phyloP scores from a whole-genome alignment of 2,797 vertebrate genomes.

The Acestrorhynchus altus region DNA sequence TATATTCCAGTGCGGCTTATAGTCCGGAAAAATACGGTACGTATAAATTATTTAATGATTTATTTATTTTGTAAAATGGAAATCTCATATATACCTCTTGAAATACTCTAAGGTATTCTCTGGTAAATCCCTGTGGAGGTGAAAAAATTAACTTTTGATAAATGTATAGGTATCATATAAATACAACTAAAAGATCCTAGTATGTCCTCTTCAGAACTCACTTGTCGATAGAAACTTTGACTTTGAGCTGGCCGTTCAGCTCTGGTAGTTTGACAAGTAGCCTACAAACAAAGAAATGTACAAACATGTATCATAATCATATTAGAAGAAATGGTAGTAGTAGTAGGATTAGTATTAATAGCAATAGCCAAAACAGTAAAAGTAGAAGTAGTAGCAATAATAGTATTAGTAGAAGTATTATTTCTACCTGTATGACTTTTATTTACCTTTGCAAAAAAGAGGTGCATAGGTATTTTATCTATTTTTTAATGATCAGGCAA shows the following conservation, averaged over 20 bases:
- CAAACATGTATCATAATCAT: too few species aligned
- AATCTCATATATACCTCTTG: constrained; percentile 80
- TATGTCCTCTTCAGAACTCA: constrained; percentile 69
- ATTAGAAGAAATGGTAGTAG: not conserved
- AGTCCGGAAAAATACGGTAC: too few species aligned
- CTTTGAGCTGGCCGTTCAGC: constrained; percentile 86
- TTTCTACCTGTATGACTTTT: too few species aligned
- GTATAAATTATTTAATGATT: too few species aligned
- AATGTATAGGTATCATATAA: not conserved
- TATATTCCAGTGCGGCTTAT: too few species aligned
- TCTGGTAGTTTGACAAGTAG: constrained; percentile 88
- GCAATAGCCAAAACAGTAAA: not conserved
- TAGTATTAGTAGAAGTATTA: too few species aligned
- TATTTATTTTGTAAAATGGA: too few species aligned
- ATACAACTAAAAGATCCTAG: not conserved
- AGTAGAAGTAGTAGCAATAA: not conserved
- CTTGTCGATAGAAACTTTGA: constrained; percentile 92
- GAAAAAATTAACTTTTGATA: not conserved
- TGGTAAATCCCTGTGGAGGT: constrained; percentile 80
- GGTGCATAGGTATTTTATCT: too few species aligned
- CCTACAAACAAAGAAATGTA: constrained; percentile 69
- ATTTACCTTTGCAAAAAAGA: too few species aligned
- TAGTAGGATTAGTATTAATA: too few species aligned
- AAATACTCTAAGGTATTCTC: constrained; percentile 81
- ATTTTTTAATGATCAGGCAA: too few species aligned